Percentiles rank a stretch among this genome's conserved stretches.
phyloP scores from a whole-genome alignment of 2,113 vertebrate genomes.

The Neofelis nebulosa region DNA sequence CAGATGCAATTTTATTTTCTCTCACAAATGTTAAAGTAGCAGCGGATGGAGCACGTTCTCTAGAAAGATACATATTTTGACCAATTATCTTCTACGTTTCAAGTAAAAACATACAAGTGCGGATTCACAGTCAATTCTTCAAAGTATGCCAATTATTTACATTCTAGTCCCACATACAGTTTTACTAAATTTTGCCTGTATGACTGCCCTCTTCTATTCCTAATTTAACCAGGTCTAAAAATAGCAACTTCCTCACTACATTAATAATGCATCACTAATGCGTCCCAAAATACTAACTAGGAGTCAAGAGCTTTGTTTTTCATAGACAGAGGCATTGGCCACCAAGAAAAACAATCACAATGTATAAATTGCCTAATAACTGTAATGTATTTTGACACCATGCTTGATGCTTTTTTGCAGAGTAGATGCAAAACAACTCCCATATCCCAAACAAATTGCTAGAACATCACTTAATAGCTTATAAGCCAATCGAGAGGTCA shows the following conservation, averaged over 20 bases:
- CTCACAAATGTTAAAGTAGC: conserved; percentile 7
- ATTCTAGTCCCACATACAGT: neutral
- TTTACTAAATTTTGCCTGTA: neutral
- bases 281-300: conserved; percentile 33
- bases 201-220: conserved; percentile 1
- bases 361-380: conserved; percentile 5
- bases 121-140: neutral
- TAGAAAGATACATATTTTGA: neutral
- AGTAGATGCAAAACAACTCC: conserved; percentile 33
- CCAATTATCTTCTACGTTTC: neutral
- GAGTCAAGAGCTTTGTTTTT: conserved; percentile 19
- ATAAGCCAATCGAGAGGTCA: conserved; percentile 24
- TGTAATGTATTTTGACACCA: neutral
- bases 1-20: conserved; percentile 3
- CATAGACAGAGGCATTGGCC: neutral
- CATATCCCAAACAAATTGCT: conserved; percentile 16
- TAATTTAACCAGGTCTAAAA: conserved; percentile 56
- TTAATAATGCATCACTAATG: conserved; percentile 52
- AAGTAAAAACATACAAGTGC: neutral
- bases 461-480: conserved; percentile 8
- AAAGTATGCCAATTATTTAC: neutral
- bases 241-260: conserved; percentile 16
- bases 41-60: neutral
- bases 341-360: conserved; percentile 19
- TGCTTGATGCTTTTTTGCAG: conserved; percentile 39